Conservation (phyloP, 2,797 vertebrate species). For the Hoplostethus mediterraneus region DNA sequence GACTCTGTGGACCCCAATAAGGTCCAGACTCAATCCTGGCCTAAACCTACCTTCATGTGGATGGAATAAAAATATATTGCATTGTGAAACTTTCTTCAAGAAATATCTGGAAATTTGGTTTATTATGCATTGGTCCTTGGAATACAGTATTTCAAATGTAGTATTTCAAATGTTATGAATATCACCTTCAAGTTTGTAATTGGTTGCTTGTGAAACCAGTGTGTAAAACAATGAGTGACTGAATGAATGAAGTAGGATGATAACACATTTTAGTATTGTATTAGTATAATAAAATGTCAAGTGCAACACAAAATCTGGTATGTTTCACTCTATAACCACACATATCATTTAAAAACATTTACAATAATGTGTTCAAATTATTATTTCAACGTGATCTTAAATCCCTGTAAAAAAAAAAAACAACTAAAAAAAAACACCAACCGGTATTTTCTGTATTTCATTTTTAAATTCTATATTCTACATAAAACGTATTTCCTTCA, state of each 20-base stretch:
- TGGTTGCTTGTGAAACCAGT: neutral
- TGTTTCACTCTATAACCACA: neutral
- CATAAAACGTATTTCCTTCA: too few relatives aligned
- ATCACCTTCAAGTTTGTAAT: too few relatives aligned
- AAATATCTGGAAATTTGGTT: neutral
- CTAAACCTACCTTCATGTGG: conserved; percentile 73
- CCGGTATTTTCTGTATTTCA: neutral
- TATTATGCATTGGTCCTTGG: neutral
- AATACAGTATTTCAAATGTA: neutral
- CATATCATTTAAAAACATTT: neutral
- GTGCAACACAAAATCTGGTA: neutral
- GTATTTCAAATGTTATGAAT: neutral
- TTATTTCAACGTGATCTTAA: neutral
- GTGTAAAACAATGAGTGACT: neutral
- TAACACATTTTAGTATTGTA: neutral
- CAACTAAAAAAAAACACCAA: conserved; percentile 7
- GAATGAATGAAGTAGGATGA: neutral
- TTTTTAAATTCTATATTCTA: too few relatives aligned
- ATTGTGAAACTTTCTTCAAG: neutral
- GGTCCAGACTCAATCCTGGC: conserved; percentile 74
- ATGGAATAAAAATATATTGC: conserved; percentile 63
- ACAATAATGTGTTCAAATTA: too few relatives aligned
- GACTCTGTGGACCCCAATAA: conserved; percentile 77
- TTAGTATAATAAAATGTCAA: neutral
- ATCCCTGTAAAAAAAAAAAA: conserved; percentile 5